Evolutionary conservation across 1,140 invertebrate species (phyloP).

Genomic region (Camponotus vicinus): DNA sequence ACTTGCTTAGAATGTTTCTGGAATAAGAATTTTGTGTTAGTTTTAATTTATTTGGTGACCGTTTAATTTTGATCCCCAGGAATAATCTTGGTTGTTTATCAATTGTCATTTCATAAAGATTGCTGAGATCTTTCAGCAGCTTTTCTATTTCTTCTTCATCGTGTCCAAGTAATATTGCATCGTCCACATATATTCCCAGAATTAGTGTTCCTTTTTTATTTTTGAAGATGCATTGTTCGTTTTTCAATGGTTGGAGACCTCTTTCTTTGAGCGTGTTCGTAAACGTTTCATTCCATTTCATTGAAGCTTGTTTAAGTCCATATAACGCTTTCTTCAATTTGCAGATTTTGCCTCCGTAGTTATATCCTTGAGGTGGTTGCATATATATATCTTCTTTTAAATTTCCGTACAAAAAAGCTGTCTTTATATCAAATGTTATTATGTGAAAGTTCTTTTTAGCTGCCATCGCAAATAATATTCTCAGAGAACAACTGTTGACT

Average conservation of each 20-base stretch:
- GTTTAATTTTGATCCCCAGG: too few relatives aligned
- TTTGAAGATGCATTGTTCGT: neutral
- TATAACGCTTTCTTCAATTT: neutral
- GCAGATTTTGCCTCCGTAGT: neutral
- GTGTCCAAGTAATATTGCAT: slow-evolving; percentile 4
- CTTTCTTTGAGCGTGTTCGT: neutral
- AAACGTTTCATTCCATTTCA: slow-evolving; percentile 2
- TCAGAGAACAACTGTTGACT: neutral
- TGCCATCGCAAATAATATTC: neutral
- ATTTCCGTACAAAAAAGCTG: neutral
- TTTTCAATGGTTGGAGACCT: neutral
- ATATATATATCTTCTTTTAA: neutral
- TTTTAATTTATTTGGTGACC: too few relatives aligned
- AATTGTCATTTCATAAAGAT: neutral
- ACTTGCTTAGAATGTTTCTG: too few relatives aligned
- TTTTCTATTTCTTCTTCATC: neutral
- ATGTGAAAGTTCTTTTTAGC: neutral
- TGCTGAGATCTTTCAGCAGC: too few relatives aligned
- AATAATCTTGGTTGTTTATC: neutral
- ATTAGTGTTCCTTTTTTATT: neutral
- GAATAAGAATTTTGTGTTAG: too few relatives aligned
- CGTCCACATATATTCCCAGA: slow-evolving; percentile 13
- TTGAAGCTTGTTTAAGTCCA: neutral
- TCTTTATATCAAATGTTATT: neutral
- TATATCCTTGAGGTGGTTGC: neutral